These are phyloP conservation scores for Lamprotornis superbus DNA, from an alignment of 2,113 vertebrate species.

Conservation along the genomic window DNA sequence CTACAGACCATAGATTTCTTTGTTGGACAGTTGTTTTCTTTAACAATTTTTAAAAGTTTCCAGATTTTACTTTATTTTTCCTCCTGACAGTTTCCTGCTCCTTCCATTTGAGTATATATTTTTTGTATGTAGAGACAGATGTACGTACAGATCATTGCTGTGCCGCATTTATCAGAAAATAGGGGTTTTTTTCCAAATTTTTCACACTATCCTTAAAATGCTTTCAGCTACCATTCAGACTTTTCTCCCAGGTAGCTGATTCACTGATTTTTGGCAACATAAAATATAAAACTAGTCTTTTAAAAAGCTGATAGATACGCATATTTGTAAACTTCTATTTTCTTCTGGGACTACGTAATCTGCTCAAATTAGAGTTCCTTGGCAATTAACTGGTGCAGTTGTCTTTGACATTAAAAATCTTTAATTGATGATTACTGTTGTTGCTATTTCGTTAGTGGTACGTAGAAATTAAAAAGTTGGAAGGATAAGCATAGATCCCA, in stretches of 20 bases:
- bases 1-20: rapidly evolving
- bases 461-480: not conserved
- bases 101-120: not conserved
- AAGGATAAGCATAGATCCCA: not conserved
- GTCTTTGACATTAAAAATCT: not conserved
- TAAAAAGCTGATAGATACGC: not conserved
- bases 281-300: not conserved
- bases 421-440: not conserved
- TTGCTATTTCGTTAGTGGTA: not conserved
- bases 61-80: not conserved
- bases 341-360: not conserved
- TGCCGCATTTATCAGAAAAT: not conserved
- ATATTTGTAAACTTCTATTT: not conserved
- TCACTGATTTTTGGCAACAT: not conserved
- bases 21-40: not conserved
- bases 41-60: not conserved
- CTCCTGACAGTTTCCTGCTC: not conserved
- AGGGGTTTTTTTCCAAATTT: not conserved
- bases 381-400: not conserved
- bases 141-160: not conserved
- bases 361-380: not conserved
- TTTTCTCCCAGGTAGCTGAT: not conserved
- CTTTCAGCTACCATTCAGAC: not conserved
- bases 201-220: not conserved
- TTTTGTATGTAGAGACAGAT: not conserved